phyloP scores from a whole-genome alignment of 1,140 invertebrate genomes.

The Myzus persicae region DNA sequence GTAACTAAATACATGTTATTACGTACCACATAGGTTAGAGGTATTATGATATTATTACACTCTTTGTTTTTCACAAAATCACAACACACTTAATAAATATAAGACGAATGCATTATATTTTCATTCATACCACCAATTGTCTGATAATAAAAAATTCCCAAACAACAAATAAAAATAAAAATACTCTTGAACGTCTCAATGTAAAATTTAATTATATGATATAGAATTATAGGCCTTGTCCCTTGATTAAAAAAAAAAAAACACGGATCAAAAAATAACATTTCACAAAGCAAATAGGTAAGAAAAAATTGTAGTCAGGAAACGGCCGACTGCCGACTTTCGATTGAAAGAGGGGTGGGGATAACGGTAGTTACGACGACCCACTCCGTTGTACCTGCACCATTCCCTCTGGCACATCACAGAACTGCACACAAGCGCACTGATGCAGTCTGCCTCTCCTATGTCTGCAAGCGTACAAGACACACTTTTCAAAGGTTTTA shows the following conservation, averaged over 20 bases:
- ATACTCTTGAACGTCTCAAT: not conserved
- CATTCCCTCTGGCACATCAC: not conserved
- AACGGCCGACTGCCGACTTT: not conserved
- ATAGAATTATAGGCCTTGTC: not conserved
- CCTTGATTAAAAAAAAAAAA: not conserved
- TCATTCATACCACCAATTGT: not conserved
- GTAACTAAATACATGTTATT: no score
- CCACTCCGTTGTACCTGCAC: not conserved
- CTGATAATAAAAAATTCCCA: not conserved
- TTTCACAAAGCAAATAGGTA: not conserved
- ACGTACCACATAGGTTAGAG: no score
- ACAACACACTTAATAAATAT: no score
- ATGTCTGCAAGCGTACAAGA: not conserved
- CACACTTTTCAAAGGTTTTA: slow-evolving; percentile 47
- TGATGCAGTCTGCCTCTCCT: not conserved
- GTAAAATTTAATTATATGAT: not conserved
- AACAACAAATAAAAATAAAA: not conserved
- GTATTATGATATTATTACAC: no score
- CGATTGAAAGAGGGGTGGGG: not conserved
- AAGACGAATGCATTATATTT: not conserved
- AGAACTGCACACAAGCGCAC: not conserved
- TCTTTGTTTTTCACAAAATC: no score
- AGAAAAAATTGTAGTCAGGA: not conserved
- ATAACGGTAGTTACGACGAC: not conserved
- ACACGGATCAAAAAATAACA: not conserved